Conservation (phyloP, 2,888 invertebrate species). For the Phoronis australis region DNA sequence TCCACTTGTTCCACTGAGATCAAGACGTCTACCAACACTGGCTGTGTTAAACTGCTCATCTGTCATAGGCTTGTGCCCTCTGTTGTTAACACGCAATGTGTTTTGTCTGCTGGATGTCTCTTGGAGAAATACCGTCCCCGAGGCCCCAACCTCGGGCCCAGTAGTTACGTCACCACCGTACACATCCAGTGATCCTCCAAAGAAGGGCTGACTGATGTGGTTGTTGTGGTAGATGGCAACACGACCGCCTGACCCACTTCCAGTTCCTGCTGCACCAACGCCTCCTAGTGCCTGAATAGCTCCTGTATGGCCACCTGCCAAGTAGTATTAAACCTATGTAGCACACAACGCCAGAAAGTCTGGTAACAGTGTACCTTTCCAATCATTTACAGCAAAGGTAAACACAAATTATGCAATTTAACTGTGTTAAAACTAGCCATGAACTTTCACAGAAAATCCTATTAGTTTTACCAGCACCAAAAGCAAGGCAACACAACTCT, state of each 20-base stretch:
- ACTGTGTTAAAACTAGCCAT: no score
- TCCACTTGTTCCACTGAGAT: conserved; percentile 5
- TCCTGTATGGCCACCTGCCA: conserved; percentile 34
- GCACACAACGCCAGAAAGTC: no score
- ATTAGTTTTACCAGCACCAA: no score
- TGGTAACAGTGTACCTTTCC: no score
- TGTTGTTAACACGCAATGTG: conserved; percentile 27
- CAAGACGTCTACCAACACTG: conserved; percentile 21
- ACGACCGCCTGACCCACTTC: conserved; percentile 32
- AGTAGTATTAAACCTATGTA: no score
- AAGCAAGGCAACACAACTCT: no score
- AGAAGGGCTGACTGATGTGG: conserved; percentile 21
- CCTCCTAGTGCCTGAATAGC: conserved; percentile 31
- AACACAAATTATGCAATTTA: no score
- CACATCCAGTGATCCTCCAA: conserved; percentile 24
- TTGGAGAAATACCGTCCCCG: conserved; percentile 26
- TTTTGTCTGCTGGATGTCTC: conserved; percentile 14
- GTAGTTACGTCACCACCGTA: conserved; percentile 20
- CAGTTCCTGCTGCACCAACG: conserved; percentile 20
- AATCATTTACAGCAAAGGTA: no score
- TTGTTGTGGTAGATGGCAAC: conserved; percentile 30
- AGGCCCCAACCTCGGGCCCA: conserved; percentile 29
- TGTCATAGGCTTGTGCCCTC: conserved; percentile 16
- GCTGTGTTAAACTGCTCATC: conserved; percentile 19
- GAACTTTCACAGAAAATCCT: no score